phyloP scores from a whole-genome alignment of 2,113 vertebrate species.

The Myocastor coypus region DNA sequence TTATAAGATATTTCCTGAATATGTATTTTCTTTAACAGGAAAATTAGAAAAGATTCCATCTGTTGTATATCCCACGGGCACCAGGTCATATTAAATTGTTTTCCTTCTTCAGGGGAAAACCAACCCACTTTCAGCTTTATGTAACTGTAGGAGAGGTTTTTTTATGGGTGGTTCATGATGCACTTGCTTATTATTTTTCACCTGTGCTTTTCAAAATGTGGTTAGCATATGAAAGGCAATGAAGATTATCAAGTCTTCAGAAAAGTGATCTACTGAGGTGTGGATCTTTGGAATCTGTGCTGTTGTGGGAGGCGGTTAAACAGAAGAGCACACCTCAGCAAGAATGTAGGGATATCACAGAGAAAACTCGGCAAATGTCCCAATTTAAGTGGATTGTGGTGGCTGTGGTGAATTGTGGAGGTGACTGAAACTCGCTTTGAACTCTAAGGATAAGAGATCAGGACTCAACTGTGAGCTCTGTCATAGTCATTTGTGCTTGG shows the following conservation, averaged over 20 bases:
- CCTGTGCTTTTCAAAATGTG: constrained; percentile 68
- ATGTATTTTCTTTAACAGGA: constrained; percentile 59
- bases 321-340: not conserved
- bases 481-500: not conserved
- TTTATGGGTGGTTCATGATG: constrained; percentile 79
- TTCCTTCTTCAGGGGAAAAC: constrained; percentile 70
- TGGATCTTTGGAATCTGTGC: constrained; percentile 56
- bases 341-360: not conserved
- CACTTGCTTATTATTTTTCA: constrained; percentile 79
- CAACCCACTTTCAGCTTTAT: constrained; percentile 67
- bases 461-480: not conserved
- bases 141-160: constrained; percentile 59
- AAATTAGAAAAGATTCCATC: constrained; percentile 63
- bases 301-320: not conserved
- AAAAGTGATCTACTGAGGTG: constrained; percentile 69
- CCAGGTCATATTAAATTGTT: constrained; percentile 64
- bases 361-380: not conserved
- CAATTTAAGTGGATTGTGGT: not conserved
- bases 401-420: not conserved
- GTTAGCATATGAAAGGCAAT: constrained; percentile 56
- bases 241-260: constrained; percentile 60
- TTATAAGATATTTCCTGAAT: constrained; percentile 66
- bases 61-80: constrained; percentile 37
- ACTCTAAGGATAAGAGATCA: not conserved
- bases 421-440: not conserved